Base-by-base conservation (phyloP, 2,113 vertebrate genomes). In the Odontesthes bonariensis region DNA sequence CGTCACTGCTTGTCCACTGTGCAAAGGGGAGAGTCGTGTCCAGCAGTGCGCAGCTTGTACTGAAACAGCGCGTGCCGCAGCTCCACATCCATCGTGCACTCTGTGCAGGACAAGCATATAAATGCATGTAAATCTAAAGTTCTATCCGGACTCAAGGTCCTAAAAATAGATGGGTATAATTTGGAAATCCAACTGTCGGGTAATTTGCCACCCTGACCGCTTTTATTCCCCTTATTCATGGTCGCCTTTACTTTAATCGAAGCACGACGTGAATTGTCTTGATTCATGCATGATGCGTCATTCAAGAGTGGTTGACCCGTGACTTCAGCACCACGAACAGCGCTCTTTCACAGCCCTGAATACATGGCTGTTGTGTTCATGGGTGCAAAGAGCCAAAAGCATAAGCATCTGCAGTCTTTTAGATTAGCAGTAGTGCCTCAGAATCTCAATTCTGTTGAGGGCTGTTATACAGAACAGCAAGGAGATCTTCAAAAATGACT, bases 301-400 rank as follows among this genome's bases (percentile, higher is more conserved):
- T 38, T 7, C 10, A 8, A 38, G 33, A 51, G 49, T 60, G 52
- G 57, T 58, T 33, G 35, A 33, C 42, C 42, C 9, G 6, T 32
- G 67, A 1, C 64, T 86, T 87, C 88, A 91, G 86, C 81, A 89
- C 83, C 88, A 57, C 33, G 80, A 59, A 79, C 86, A 88, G 85
- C 75, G 58, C 57, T 16, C 35, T 11, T 13, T 42, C 14, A 17
- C 46, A 49, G 46, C 10, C 35, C 35, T 10, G 35, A 38, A 38
- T 10, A 6, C 35, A 38, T 10, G 35, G 5, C 35, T 49, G 46
- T 7, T 44, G 42, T 6, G 46, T 49, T 49, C 46, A 49, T 1
- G 46, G 46, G 19, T 19, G 46, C 17, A 49, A 6, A 6, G 42
- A 44, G 42, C 4, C 42, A 44, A 44, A 44, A 44, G 13, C 13